phyloP scores from a whole-genome alignment of 2,888 invertebrate genomes.

The Drosophila dives region DNA sequence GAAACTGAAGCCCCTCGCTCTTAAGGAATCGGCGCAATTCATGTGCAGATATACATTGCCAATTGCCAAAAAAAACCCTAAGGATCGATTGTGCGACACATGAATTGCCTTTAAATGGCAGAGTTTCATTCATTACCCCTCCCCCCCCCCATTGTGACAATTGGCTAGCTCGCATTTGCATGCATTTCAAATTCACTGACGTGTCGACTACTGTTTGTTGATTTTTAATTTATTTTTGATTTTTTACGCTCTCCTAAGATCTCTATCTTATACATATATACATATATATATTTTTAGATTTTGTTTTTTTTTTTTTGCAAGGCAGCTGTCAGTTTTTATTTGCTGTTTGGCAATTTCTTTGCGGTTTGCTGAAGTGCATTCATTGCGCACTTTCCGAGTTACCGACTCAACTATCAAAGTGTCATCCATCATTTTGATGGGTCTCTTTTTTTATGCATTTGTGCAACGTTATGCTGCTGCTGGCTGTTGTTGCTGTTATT shows the following conservation, averaged over 20 bases:
- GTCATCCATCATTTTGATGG: slow-evolving; percentile 83
- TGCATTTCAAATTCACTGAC: slow-evolving; percentile 77
- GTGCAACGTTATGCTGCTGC: slow-evolving; percentile 33
- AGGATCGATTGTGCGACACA: slow-evolving; percentile 63
- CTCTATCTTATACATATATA: slow-evolving; percentile 16
- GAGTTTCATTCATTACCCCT: not conserved
- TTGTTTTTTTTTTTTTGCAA: slow-evolving; percentile 29
- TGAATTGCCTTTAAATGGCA: slow-evolving; percentile 55
- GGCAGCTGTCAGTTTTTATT: slow-evolving; percentile 60
- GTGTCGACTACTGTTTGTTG: slow-evolving; percentile 78
- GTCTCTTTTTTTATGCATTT: slow-evolving; percentile 55
- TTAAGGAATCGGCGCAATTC: slow-evolving; percentile 14
- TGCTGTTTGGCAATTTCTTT: slow-evolving; percentile 55
- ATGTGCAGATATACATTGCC: slow-evolving; percentile 53
- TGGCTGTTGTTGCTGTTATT: slow-evolving; percentile 17
- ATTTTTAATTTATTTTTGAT: slow-evolving; percentile 81
- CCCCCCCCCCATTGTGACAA: slow-evolving; percentile 30
- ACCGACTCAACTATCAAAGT: slow-evolving; percentile 66
- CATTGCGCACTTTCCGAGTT: slow-evolving; percentile 45
- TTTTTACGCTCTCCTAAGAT: slow-evolving; percentile 63
- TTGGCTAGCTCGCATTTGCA: slow-evolving; percentile 69
- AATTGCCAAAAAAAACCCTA: slow-evolving; percentile 35
- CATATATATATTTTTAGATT: slow-evolving; percentile 12
- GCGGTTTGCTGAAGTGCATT: slow-evolving; percentile 70
- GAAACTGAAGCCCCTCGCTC: slow-evolving; percentile 15